Evolutionary conservation across 2,797 vertebrate genomes (phyloP), one percentile per base, ranked within the genome.

Genomic region (Acridotheres tristis): DNA sequence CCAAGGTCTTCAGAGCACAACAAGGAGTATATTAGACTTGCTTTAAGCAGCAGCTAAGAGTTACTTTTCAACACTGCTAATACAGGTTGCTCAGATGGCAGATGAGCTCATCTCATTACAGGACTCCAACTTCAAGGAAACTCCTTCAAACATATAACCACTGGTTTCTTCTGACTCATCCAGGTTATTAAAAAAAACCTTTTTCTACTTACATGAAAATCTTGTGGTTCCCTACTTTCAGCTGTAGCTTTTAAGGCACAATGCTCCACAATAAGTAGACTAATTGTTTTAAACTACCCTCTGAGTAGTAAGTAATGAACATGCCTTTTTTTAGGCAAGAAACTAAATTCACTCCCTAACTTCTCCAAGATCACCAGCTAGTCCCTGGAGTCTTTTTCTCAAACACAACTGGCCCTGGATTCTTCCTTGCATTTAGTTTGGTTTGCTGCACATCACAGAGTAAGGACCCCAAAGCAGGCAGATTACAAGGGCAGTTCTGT

Each of bases 221-320:
- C 69, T 67, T 93, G 87, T 0, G 73, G 88, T 92, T 93, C 94
- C 67, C 48, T 93, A 21, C 62, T 92, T 75, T 92, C 86, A 89
- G 76, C 57, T 77, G 42, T 58, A 67, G 32, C 74, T 89, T 94
- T 91, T 78, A 94, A 91, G 90, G 30, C 65, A 73, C 83, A 96
- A 36, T 85, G 57, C 40, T 82, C 27, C 30, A 30, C 0, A 9
- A 85, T 81, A 94, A 95, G 93, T 88, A 94, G 80, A 38, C 65
- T 95, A 96, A 95, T 93, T 96, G 65, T 80, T 95, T 82, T 85
- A 89, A 95, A 93, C 57, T 95, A 82, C 57, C 4, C 7, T 84
- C 50, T 86, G 48, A 89, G 73, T 67, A 95, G 67, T 36, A 53
- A 85, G 26, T 65, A 90, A 95, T 90, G 80, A 57, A 27, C 2